Evolutionary conservation across 2,797 vertebrate species (phyloP), one percentile per base, ranked within the genome.

Genomic region (Mareca penelope): DNA sequence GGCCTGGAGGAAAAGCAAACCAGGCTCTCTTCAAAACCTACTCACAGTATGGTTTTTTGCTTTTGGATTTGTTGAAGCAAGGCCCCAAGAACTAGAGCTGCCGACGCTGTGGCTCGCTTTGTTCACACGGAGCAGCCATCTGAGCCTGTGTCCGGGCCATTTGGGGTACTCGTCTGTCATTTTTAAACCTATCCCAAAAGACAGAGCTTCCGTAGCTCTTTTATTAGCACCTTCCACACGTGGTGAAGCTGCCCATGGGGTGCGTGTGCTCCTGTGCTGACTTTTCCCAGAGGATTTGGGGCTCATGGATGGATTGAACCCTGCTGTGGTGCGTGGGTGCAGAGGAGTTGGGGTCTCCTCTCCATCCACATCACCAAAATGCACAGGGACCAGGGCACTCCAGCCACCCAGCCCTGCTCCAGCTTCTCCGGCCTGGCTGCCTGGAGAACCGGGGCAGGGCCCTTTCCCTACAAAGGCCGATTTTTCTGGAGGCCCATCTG

Each of bases 401-500:
- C 57, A 9, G 14, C 80, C 57, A 1, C 80, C 85, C 77, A 21
- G 55, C 6, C 73, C 80, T 80, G 69, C 83, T 89, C 44, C 8
- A 10, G 33, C 50, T 19, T 53, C 48, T 52, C 52, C 15, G 4
- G 82, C 50, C 64, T 22, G 56, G 28, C 35, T 48, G 76, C 22
- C 7, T 3, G 28, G 75, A 60, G 73, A 83, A 52, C 69, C 46
- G n/a, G 70, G 84, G 5, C 90, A 90, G 46, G 48, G 63, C 1
- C 1, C 46, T 80, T 77, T 82, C 73, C 69, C 79, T 31, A 82
- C 79, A 90, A 92, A 92, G 37, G 64, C 42, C 18, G 39, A 86
- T 88, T 71, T 69, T 88, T 31, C 56, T 35, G 9, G 35, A 83
- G 81, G 76, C 81, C 87, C 94, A 96, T 89, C 87, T 92, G 91